Evolutionary conservation across 2,797 vertebrate species (phyloP), one percentile per base, ranked within the genome.

Genomic region (Moxostoma hubbsi): DNA sequence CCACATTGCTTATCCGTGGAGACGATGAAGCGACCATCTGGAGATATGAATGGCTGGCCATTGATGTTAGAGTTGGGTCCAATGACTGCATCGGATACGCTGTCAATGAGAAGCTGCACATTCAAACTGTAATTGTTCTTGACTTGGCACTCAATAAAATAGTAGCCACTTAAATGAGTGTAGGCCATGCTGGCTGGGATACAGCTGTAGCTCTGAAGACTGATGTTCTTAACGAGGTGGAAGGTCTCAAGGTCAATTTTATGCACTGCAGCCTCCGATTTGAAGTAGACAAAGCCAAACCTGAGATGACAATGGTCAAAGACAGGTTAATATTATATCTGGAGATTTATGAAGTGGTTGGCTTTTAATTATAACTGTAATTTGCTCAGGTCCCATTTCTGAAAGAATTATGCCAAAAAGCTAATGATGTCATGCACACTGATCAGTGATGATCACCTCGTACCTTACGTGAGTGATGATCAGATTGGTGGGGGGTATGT

Each of bases 391-490:
- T 86, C 82, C 79, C 83, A 69, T 86, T 77, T 83, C 81, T 54
- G 83, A 75, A 84, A 67, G 81, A 86, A 83, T 79, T 45, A 80
- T 53, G 13, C 55, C 81, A 81, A 87, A 79, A 83, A 76, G 79
- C 4, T 83, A 77, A 73, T 75, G 68, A 82, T 81, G 83, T 83
- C 81, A 75, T 49, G 55, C 71, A 54, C 13, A 13, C n/a, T 45
- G 50, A 66, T 77, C 9, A 5, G 51, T 46, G n/a, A 46, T 36
- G 46, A 68, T 58, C 13, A 13, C 10, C 74, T 75, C 93, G 83
- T 91, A 99, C 97, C 97, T 96, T 87, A 98, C 90, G 0, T 99
- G 97, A 83, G 97, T 99, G 92, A 99, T 98, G 90, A 99, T 96
- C 85, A 98, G 96, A 86, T 98, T 98, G 80, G 97, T 99, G 2